phyloP scores from a whole-genome alignment of 2,113 vertebrate species.

The Osmerus mordax region DNA sequence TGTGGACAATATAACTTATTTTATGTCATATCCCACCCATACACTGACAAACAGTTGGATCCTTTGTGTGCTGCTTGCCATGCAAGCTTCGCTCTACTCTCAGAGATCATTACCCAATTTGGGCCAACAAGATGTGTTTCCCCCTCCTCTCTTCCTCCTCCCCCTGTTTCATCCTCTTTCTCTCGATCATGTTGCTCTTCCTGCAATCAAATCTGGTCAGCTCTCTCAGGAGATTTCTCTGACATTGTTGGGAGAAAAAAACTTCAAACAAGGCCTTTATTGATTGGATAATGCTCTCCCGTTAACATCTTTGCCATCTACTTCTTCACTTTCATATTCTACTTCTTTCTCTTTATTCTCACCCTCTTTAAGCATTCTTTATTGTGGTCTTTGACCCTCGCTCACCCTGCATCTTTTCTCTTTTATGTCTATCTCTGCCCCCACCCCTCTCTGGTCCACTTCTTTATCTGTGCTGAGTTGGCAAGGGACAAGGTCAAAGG shows the following conservation, averaged over 20 bases:
- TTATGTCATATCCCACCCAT: constrained; percentile 19
- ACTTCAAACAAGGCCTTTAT: constrained; percentile 55
- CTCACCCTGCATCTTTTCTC: constrained; percentile 22
- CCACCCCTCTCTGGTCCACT: constrained; percentile 39
- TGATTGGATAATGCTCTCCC: constrained; percentile 47
- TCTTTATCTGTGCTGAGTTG: constrained; percentile 69
- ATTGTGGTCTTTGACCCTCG: neutral
- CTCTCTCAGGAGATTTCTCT: constrained; percentile 43
- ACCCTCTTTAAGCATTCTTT: constrained; percentile 1
- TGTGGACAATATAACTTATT: constrained; percentile 13
- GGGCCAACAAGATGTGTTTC: constrained; percentile 46
- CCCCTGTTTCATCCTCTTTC: constrained; percentile 26
- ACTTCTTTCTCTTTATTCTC: constrained; percentile 16
- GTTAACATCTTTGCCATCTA: constrained; percentile 22
- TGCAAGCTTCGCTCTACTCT: constrained; percentile 48
- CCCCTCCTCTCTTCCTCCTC: constrained; percentile 24
- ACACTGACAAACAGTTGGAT: constrained; percentile 39
- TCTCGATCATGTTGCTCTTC: constrained; percentile 49
- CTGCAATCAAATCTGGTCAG: constrained; percentile 50
- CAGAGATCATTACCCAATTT: constrained; percentile 64
- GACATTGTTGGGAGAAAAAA: constrained; percentile 37
- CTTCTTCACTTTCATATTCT: constrained; percentile 42
- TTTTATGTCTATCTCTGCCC: neutral
- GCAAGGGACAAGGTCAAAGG: constrained; percentile 68
- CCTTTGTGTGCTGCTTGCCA: constrained; percentile 53